phyloP scores from a whole-genome alignment of 2,888 invertebrate species.

The Drosophila paramelanica region DNA sequence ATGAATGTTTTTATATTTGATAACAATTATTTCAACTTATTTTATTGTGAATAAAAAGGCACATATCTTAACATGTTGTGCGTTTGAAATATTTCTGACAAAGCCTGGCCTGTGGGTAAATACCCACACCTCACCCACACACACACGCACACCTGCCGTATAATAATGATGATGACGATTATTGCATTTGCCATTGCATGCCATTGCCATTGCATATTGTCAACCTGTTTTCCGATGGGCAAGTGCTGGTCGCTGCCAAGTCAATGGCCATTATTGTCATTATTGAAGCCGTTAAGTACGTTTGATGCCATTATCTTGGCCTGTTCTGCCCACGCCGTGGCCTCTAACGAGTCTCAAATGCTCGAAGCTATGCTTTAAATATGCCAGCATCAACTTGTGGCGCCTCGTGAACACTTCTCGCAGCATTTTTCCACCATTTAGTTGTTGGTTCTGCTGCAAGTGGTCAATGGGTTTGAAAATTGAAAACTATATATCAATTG shows the following conservation, averaged over 20 bases:
- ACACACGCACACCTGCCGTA: constrained; percentile 10
- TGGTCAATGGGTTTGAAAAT: constrained; percentile 77
- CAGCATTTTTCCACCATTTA: constrained; percentile 36
- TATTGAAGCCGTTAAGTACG: constrained; percentile 82
- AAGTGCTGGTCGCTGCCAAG: constrained; percentile 33
- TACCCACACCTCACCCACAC: too few relatives aligned
- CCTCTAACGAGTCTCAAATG: constrained; percentile 28
- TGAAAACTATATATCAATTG: constrained; percentile 83
- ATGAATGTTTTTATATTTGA: not conserved
- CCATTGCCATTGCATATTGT: constrained; percentile 62
- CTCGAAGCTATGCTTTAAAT: constrained; percentile 65
- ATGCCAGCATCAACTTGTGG: constrained; percentile 49
- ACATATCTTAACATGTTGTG: too few relatives aligned
- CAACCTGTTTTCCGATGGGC: constrained; percentile 53
- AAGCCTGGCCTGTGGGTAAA: too few relatives aligned
- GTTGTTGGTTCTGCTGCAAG: constrained; percentile 35
- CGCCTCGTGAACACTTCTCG: constrained; percentile 26
- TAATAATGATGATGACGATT: constrained; percentile 64
- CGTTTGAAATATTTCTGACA: not conserved
- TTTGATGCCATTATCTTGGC: constrained; percentile 64
- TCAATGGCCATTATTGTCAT: constrained; percentile 76
- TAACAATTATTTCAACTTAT: not conserved
- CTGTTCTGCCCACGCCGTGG: constrained; percentile 2
- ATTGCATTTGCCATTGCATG: constrained; percentile 57
- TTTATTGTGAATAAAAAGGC: not conserved